Percentiles rank a stretch among this genome's conserved stretches.
Conservation (phyloP, 2,113 vertebrate genomes). For the Desmodus rotundus region DNA sequence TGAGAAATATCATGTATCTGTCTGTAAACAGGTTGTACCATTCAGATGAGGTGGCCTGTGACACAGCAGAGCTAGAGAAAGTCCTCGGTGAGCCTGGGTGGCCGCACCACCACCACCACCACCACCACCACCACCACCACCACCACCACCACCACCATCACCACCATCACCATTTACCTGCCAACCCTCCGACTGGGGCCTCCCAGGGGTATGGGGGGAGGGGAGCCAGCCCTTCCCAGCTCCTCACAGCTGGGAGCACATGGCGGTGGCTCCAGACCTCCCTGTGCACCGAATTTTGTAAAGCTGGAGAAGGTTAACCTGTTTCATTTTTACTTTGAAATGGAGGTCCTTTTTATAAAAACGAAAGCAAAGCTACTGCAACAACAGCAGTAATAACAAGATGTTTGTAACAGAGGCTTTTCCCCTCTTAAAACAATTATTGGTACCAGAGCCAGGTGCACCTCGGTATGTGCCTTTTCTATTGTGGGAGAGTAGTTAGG, state of each 20-base stretch:
- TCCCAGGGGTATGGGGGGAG: too few relatives aligned
- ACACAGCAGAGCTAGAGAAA: neutral
- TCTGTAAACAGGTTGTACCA: neutral
- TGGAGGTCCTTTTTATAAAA: neutral
- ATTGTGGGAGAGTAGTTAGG: accelerated
- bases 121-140: too few relatives aligned
- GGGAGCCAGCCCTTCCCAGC: too few relatives aligned
- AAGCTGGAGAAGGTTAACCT: neutral
- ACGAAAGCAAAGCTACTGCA: neutral
- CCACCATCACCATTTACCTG: too few relatives aligned
- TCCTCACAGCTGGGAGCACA: neutral
- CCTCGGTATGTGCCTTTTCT: neutral
- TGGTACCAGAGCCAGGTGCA: neutral
- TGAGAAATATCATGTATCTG: neutral
- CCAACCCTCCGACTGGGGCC: too few relatives aligned
- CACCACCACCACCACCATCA: too few relatives aligned
- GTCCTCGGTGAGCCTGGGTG: neutral
- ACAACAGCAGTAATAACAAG: neutral
- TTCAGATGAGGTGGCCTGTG: neutral
- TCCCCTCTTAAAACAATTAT: neutral
- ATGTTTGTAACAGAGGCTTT: neutral
- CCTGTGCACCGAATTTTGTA: neutral
- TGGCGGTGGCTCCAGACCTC: neutral
- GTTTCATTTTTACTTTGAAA: neutral
- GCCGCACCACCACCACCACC: too few relatives aligned